Evolutionary conservation across 2,888 invertebrate genomes (phyloP).

Genomic region (Campaea margaritaria): DNA sequence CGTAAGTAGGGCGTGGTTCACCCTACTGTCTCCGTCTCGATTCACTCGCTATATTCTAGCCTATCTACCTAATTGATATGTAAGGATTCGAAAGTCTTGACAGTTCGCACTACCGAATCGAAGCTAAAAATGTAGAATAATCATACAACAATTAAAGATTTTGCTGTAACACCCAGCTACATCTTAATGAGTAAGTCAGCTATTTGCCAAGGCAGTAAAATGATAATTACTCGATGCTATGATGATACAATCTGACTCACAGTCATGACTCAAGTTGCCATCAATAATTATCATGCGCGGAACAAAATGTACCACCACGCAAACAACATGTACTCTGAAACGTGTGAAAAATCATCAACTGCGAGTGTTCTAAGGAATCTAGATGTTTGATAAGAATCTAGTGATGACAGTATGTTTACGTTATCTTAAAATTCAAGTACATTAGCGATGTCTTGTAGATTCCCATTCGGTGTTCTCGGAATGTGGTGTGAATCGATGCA

Average conservation of each 20-base stretch:
- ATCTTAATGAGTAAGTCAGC: slow-evolving; percentile 11
- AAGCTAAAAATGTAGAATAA: neutral
- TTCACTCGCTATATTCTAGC: neutral
- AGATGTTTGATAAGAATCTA: slow-evolving; percentile 20
- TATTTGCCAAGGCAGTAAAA: slow-evolving; percentile 29
- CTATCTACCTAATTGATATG: too few species aligned
- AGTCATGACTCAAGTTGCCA: slow-evolving; percentile 33
- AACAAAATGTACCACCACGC: slow-evolving; percentile 15
- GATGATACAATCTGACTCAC: slow-evolving; percentile 35
- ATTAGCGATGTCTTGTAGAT: slow-evolving; percentile 16
- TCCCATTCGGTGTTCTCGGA: slow-evolving; percentile 24
- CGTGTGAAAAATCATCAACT: slow-evolving; percentile 24
- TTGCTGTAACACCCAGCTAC: slow-evolving; percentile 8
- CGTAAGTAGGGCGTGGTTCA: neutral
- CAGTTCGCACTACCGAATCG: neutral
- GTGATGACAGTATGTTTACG: slow-evolving; percentile 35
- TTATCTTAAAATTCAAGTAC: slow-evolving; percentile 23
- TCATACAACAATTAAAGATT: neutral
- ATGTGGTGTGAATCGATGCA: slow-evolving; percentile 46
- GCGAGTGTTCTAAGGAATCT: slow-evolving; percentile 2
- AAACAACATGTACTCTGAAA: slow-evolving; percentile 23
- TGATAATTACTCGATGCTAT: slow-evolving; percentile 23
- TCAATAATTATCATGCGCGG: slow-evolving; percentile 36
- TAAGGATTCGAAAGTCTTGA: slow-evolving; percentile 15
- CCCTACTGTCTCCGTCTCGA: neutral